Base-by-base conservation (phyloP, 2,888 invertebrate genomes). In the Agriopis aurantiaria region DNA sequence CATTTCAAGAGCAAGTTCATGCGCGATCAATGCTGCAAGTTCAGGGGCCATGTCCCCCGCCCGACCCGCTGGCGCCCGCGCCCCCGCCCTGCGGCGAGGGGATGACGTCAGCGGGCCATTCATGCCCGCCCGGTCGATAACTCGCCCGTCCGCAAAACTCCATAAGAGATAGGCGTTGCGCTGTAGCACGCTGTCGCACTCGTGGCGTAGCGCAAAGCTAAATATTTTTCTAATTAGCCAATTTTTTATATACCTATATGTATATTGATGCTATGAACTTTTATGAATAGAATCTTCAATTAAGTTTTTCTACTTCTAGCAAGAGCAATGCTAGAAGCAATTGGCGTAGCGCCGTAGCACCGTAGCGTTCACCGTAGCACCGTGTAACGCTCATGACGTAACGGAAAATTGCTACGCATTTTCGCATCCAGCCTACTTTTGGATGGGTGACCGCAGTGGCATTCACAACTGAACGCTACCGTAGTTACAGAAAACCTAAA, bases 41-140 rank as follows among this genome's bases (percentile, higher is more conserved):
- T 82, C 82, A 82, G 77, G 82, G 80, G 75, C 76, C 71, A 23
- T 23, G 61, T 66, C 48, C 56, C 55, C 53, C 66, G 58, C 55
- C 53, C 66, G 58, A 56, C 55, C 52, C 65, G 61, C 52, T 46
- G 64, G 53, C 60, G 0, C 56, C 46, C 10, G 57, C 60, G 12
- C 62, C 46, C 62, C 64, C 58, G 63, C 45, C 63, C 65, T 58
- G 59, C 68, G 71, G 72, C 68, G 59, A 67, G 71, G 72, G 66
- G 69, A 80, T 88, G 88, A 88, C 88, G 88, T 88, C 85, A 87
- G 79, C 61, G 61, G 68, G 75, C 86, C 88, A 87, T 87, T 88
- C 87, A 88, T 88, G 84, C 81, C 78, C 76, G 77, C 79, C 74
- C 73, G 85, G 66, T 87, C 85, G 82, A 87, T 87, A 81, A 65